Conservation (phyloP, 2,888 invertebrate genomes). For the Ophion ventricosus region DNA sequence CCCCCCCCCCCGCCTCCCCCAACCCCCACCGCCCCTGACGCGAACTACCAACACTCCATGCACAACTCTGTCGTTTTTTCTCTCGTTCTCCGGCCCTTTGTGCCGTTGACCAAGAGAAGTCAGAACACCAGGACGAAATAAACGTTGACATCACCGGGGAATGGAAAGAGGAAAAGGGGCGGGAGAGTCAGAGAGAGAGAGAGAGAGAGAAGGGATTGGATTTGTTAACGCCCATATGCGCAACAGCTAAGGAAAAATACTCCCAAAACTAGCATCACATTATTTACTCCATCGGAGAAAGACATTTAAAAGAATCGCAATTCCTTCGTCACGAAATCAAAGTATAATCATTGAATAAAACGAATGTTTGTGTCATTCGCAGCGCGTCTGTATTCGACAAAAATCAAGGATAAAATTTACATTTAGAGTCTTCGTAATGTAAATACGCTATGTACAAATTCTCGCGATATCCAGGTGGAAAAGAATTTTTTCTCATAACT, state of each 20-base stretch:
- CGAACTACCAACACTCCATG: not conserved
- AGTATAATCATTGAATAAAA: not conserved
- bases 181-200: constrained; percentile 8
- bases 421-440: not conserved
- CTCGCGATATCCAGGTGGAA: not conserved
- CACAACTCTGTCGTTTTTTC: not conserved
- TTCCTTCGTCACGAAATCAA: not conserved
- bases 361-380: not conserved
- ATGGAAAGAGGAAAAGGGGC: not conserved
- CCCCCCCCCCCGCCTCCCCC: too few relatives aligned
- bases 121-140: constrained; percentile 13
- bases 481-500: not conserved
- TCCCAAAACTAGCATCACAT: not conserved
- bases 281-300: not conserved
- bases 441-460: not conserved
- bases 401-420: not conserved
- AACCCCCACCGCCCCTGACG: not conserved
- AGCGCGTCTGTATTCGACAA: not conserved
- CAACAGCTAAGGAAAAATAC: constrained; percentile 1
- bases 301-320: not conserved
- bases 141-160: constrained; percentile 12
- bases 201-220: constrained; percentile 4
- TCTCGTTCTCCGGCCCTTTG: constrained; percentile 25
- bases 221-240: not conserved
- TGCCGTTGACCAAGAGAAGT: constrained; percentile 16